Evolutionary conservation across 1,140 invertebrate species (phyloP), one percentile per base, ranked within the genome.

Genomic region (Armadillidium nasatum): DNA sequence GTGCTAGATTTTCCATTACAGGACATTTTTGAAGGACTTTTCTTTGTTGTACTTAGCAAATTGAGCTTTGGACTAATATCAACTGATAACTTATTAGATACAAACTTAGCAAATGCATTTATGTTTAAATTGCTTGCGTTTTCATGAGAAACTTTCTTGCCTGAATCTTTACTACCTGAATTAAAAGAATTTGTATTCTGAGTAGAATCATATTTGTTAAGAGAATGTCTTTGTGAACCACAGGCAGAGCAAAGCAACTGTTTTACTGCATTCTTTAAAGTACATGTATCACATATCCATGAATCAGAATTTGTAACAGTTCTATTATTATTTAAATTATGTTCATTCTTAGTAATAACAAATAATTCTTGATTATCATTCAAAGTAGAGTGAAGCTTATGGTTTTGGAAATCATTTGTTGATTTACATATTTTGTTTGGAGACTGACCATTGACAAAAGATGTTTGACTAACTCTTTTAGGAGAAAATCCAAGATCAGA

Each of bases 271-370:
- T 89, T 89, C 68, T 88, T 85, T 19, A 89, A 84, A 4, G 88
- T 89, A 78, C 89, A 89, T 76, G 87, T 85, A 73, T 87, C 86
- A 80, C 89, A 89, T 71, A 86, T 86, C 89, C 89, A 89, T 22
- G 19, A 13, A 22, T 70, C 68, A 21, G 68, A 11, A 21, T 70
- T 33, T 11, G 11, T 33, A 70, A 21, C 68, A 33, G 33, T 33
- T 33, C 33, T 33, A 70, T 11, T 70, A 13, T n/a, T 23, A 33
- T 70, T 70, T 19, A 60, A 19, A 60, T 60, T 60, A 60, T 60
- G 11, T 60, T 60, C 11, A 60, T 60, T 60, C 19, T 60, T 13
- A 60, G 11, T 60, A 19, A 60, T 13, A 13, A 60, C 50, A 60
- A 60, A 60, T 15, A 19, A 13, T 60, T 13, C 11, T 19, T 60